A percentile compares a stretch with the other conserved stretches of the same genome.
Conservation (phyloP, 2,113 vertebrate species). For the Cygnus atratus region DNA sequence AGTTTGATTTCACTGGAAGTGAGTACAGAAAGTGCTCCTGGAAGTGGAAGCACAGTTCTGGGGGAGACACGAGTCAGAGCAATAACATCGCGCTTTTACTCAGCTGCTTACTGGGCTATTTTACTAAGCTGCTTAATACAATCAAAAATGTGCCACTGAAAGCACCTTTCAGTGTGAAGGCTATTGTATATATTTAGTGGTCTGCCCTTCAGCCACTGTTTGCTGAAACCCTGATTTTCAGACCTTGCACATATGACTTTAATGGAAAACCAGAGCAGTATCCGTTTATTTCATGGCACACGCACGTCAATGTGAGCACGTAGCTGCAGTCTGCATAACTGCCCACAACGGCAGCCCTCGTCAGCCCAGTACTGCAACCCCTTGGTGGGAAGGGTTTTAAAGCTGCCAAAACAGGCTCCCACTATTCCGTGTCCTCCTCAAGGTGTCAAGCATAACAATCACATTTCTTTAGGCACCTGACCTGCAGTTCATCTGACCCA, state of each 20-base stretch:
- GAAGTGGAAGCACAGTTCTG: fast-evolving
- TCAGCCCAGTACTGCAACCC: neutral
- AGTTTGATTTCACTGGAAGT: neutral
- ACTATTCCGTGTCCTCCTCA: neutral
- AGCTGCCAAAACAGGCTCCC: no score
- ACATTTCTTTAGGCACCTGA: neutral
- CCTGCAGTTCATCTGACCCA: no score
- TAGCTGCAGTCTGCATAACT: fast-evolving
- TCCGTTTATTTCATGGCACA: neutral
- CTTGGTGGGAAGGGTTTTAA: no score
- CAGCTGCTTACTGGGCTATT: neutral
- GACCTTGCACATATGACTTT: fast-evolving
- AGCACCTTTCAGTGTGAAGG: neutral
- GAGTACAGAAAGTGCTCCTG: neutral
- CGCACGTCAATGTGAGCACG: fast-evolving
- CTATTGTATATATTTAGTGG: neutral
- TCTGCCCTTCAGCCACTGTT: neutral
- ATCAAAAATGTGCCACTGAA: neutral
- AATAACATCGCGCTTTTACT: neutral
- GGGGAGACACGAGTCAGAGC: neutral
- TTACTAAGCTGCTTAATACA: neutral
- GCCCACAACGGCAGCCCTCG: neutral
- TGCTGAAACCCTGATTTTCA: neutral
- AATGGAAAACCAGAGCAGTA: neutral
- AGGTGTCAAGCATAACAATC: neutral